Evolutionary conservation across 2,113 vertebrate species (phyloP).

Genomic region (Struthio camelus): DNA sequence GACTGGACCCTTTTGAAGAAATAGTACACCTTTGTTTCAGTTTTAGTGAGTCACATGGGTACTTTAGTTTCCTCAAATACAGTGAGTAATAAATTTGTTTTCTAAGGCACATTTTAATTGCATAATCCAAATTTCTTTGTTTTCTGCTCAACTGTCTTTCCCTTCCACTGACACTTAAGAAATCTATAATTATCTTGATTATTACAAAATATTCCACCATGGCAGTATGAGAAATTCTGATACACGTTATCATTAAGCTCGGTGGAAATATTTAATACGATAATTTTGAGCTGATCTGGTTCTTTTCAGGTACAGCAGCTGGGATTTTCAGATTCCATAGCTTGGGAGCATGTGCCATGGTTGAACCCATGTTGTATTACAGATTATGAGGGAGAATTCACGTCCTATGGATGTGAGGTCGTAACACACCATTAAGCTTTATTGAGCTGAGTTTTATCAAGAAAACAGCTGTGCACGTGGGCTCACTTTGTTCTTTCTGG

Average conservation of each 20-base stretch:
- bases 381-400: not conserved
- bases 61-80: not conserved
- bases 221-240: not conserved
- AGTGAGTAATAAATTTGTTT: not conserved
- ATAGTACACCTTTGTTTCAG: too few species aligned
- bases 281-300: not conserved
- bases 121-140: not conserved
- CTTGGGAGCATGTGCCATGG: not conserved
- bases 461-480: conserved; percentile 40
- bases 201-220: fast-evolving
- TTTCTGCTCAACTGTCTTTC: not conserved
- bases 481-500: not conserved
- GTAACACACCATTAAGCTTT: not conserved
- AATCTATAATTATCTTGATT: not conserved
- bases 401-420: not conserved
- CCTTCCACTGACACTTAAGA: not conserved
- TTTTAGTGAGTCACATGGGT: not conserved
- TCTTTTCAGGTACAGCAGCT: not conserved
- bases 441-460: not conserved
- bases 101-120: not conserved
- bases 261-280: not conserved
- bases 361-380: not conserved
- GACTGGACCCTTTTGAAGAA: not conserved
- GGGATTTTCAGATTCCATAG: fast-evolving
- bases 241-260: not conserved